Base-by-base conservation (phyloP, 2,113 vertebrate species). In the mouse (Mus musculus) region DNA sequence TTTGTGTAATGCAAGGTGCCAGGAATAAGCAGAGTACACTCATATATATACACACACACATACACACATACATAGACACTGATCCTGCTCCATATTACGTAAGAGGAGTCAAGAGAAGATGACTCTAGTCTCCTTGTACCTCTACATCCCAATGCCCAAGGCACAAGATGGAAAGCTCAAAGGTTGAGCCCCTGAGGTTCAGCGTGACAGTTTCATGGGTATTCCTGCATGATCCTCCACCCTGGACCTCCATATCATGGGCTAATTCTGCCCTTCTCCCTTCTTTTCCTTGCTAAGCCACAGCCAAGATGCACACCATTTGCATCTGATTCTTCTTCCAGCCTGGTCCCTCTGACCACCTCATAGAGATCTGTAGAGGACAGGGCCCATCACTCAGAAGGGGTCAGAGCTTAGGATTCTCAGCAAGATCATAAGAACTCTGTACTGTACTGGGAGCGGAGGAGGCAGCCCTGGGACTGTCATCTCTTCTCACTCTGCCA, bases 41-140 rank as follows among this genome's bases (percentile, higher is more conserved):
- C 8, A 30, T n/a, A 19, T 36, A 56, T 14, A 6, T 3, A 54
- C 5, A 2, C 82, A 33, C n/a, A 63, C 56, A 42, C n/a, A 84
- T 24, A 42, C 63, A 69, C 30, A 3, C 56, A 17, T 24, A 20
- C 46, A 65, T 36, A 46, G 30, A 26, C 7, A 36, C 84, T 42
- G 63, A 39, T 92, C 63, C 85, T 75, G 78, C 39, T 95, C 84
- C 36, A 9, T 1, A 67, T 97, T 98, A 97, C 9, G 3, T 98
- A 97, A 97, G 86, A 95, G 13, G 86, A 96, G 77, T 92, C 94
- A 88, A 28, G 49, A 81, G 54, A 96, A 95, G 95, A 77, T 95
- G 90, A 73, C 49, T 85, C 26, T 87, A 71, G 61, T 77, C 81
- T 82, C 54, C 61, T 65, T 89, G 49, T 36, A 39, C 65, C 65